phyloP scores from a whole-genome alignment of 2,797 vertebrate genomes.

The Argya squamiceps region DNA sequence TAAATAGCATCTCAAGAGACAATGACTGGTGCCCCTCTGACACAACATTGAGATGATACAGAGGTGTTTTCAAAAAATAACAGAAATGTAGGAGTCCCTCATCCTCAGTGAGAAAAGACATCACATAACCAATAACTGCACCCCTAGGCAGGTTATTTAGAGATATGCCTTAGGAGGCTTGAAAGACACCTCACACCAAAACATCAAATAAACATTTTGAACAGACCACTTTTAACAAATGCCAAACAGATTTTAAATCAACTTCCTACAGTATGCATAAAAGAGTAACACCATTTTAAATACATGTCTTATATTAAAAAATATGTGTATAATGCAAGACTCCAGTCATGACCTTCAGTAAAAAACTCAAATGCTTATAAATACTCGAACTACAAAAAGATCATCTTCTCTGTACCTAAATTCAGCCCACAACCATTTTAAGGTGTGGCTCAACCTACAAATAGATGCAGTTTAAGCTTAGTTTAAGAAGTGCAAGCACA shows the following conservation, averaged over 20 bases:
- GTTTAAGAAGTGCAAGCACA: background rate
- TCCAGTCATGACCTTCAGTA: background rate
- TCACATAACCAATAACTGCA: background rate
- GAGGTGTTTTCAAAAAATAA: background rate
- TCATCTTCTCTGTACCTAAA: background rate
- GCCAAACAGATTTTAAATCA: background rate
- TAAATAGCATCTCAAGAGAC: conserved; percentile 35
- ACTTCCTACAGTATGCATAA: background rate
- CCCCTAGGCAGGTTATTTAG: background rate
- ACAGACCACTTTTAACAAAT: background rate
- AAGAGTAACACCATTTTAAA: background rate
- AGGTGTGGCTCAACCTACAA: background rate
- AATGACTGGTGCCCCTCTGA: conserved; percentile 31
- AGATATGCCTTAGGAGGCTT: background rate
- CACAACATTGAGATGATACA: background rate
- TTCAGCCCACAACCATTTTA: background rate
- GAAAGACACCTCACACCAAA: background rate
- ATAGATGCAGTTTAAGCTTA: background rate
- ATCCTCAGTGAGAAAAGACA: background rate
- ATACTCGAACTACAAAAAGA: background rate
- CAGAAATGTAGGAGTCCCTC: background rate
- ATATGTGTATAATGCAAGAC: background rate
- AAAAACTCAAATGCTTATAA: background rate
- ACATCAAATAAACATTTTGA: background rate
- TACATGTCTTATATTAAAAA: background rate